These are phyloP conservation scores for Alentia gelatinosa DNA, from an alignment of 2,888 invertebrate genomes.

Conservation along the genomic window DNA sequence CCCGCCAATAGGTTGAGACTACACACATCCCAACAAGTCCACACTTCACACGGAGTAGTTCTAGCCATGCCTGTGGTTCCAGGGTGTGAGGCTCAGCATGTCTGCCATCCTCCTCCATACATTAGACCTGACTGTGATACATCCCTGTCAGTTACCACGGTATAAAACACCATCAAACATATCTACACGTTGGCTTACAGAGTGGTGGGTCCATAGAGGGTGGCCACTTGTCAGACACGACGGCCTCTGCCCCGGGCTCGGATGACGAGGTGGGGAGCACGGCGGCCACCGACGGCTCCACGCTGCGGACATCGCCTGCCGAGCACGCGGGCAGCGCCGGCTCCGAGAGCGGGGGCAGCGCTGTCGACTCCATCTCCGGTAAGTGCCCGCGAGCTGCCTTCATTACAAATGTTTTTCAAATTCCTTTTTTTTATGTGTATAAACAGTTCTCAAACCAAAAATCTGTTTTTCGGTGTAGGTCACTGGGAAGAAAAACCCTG, in stretches of 20 bases:
- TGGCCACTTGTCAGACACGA: constrained; percentile 89
- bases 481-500: too few species aligned
- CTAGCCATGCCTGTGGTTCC: too few species aligned
- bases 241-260: constrained; percentile 90
- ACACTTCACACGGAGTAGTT: neutral
- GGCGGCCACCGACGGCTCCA: constrained; percentile 96
- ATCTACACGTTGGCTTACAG: neutral
- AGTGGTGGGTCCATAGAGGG: constrained; percentile 79
- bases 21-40: too few species aligned
- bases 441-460: too few species aligned
- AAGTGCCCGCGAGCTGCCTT: too few species aligned
- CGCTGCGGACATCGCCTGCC: constrained; percentile 91
- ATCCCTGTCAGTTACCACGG: neutral
- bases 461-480: too few species aligned
- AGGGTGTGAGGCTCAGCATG: too few species aligned
- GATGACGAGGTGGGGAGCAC: constrained; percentile 95
- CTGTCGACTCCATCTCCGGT: constrained; percentile 89
- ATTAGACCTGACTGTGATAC: neutral
- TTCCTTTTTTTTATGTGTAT: too few species aligned
- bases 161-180: neutral
- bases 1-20: too few species aligned
- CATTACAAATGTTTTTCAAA: too few species aligned
- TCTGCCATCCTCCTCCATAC: too few species aligned
- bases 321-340: constrained; percentile 84
- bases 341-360: constrained; percentile 93